A percentile compares a stretch with the other conserved stretches of the same genome.
Conservation (phyloP, 2,888 invertebrate species). For the Vannuccia rotundouncinata region DNA sequence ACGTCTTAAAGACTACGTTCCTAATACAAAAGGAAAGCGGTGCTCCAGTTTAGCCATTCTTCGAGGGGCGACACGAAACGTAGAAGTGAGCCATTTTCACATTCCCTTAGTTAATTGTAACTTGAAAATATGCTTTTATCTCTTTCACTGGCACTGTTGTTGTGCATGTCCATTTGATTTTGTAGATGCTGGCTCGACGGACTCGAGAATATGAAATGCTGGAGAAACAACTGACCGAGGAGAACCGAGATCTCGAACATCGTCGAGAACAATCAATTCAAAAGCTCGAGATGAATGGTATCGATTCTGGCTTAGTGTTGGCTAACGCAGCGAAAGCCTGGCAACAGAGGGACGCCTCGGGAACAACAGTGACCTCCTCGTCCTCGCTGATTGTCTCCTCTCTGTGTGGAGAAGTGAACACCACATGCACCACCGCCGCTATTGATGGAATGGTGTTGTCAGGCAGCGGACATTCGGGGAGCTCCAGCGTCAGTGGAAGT, state of each 20-base stretch:
- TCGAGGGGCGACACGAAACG: not conserved
- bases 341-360: not conserved
- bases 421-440: not conserved
- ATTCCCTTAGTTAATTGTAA: no score
- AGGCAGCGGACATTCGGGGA: not conserved
- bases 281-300: not conserved
- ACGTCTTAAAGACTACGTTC: not conserved
- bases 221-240: not conserved
- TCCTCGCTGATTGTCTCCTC: not conserved
- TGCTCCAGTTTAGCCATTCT: not conserved
- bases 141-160: no score
- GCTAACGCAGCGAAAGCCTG: not conserved
- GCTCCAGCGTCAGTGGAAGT: not conserved
- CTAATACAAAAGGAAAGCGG: not conserved
- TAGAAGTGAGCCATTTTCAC: not conserved
- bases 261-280: not conserved
- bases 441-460: not conserved
- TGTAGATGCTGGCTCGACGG: constrained; percentile 10
- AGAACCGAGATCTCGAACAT: not conserved
- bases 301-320: not conserved
- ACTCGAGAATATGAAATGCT: constrained; percentile 5
- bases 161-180: no score
- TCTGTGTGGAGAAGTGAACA: no score
- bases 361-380: not conserved
- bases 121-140: no score